These are phyloP conservation scores for Mimachlamys varia DNA, from an alignment of 2,888 invertebrate genomes.

Conservation along the genomic window DNA sequence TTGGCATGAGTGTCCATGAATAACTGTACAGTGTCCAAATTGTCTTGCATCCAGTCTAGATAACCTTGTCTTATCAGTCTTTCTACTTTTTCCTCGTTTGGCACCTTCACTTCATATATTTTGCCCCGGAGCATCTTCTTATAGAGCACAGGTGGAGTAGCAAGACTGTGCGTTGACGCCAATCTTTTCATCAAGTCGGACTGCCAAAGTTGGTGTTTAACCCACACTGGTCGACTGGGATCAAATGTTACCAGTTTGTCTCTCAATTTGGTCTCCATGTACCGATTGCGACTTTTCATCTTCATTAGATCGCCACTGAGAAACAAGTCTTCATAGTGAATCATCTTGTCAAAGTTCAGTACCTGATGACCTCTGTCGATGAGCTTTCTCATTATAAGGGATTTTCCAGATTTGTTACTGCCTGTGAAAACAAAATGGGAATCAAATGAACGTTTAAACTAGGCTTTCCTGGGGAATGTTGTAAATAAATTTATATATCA, in stretches of 20 bases:
- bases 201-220: conserved; percentile 1
- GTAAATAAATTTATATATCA: too few relatives aligned
- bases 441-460: too few relatives aligned
- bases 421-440: neutral
- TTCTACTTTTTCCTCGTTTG: neutral
- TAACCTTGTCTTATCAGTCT: neutral
- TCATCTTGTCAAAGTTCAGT: conserved; percentile 7
- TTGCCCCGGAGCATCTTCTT: neutral
- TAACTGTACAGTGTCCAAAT: neutral
- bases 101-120: neutral
- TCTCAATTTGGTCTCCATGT: conserved; percentile 13
- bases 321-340: neutral
- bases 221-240: conserved; percentile 6
- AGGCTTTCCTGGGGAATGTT: too few relatives aligned
- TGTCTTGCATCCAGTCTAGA: neutral
- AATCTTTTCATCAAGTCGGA: neutral
- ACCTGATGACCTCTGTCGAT: neutral
- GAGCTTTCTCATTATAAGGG: neutral
- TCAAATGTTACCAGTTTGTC: conserved; percentile 5
- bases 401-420: conserved; percentile 12
- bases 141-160: neutral
- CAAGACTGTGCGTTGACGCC: neutral
- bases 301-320: neutral
- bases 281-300: neutral
- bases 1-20: conserved; percentile 4